Evolutionary conservation across 2,113 vertebrate genomes (phyloP).

Genomic region (Alligator sinensis): DNA sequence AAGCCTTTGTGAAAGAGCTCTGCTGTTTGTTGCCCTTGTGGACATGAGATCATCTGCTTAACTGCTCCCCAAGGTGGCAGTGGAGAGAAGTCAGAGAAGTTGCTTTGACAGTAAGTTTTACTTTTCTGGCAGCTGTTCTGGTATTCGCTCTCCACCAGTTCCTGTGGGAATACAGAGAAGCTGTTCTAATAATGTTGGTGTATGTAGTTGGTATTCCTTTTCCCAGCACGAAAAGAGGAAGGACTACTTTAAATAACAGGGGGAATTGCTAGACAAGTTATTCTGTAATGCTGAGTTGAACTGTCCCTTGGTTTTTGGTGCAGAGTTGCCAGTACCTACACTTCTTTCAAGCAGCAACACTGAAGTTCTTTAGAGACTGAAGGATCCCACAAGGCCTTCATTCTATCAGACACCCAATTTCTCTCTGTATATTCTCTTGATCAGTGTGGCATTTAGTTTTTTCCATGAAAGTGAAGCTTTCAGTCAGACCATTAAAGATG

Average conservation of each 20-base stretch:
- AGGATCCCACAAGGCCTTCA: neutral
- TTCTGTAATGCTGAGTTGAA: neutral
- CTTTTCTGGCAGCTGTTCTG: neutral
- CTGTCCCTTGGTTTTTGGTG: neutral
- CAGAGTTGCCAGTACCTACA: neutral
- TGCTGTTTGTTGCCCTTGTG: neutral
- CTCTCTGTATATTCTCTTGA: neutral
- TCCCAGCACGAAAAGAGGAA: neutral
- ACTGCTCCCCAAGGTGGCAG: neutral
- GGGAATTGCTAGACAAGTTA: neutral
- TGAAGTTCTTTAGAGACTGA: neutral
- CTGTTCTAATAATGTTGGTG: neutral
- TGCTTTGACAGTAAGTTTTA: neutral
- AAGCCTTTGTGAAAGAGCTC: neutral
- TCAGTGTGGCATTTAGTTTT: neutral
- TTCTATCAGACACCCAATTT: neutral
- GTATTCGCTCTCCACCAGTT: neutral
- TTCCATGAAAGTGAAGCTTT: neutral
- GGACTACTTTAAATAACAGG: neutral
- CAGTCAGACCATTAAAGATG: neutral
- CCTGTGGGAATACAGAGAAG: neutral
- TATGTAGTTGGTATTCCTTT: neutral
- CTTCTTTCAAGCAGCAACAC: neutral
- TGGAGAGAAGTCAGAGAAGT: neutral
- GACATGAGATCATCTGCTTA: neutral